Conservation (phyloP, 1,140 invertebrate species). For the Drosophila paulistorum region DNA sequence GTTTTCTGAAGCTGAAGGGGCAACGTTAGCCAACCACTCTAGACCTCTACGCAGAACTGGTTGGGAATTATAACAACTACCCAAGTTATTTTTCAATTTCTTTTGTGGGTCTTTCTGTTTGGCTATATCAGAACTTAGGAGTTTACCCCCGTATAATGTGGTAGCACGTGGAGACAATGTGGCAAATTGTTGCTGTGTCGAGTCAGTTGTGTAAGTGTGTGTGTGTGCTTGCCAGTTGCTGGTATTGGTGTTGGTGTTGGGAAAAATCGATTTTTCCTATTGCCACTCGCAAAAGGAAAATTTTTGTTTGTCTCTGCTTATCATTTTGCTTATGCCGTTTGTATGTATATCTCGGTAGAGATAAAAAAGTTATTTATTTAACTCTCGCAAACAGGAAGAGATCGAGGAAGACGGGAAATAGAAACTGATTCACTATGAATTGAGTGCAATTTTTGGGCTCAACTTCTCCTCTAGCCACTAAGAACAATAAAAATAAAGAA, state of each 20-base stretch:
- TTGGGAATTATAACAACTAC: too few relatives aligned
- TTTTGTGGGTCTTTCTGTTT: too few relatives aligned
- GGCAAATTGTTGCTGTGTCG: slow-evolving; percentile 43
- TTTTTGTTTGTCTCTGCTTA: slow-evolving; percentile 38
- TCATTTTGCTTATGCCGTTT: slow-evolving; percentile 42
- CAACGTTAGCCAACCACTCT: too few relatives aligned
- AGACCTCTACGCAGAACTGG: too few relatives aligned
- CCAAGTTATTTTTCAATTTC: too few relatives aligned
- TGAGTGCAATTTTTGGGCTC: not conserved
- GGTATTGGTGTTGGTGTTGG: slow-evolving; percentile 14
- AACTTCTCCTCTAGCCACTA: not conserved
- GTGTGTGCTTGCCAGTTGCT: slow-evolving; percentile 46
- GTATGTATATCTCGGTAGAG: not conserved
- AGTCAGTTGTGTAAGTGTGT: not conserved
- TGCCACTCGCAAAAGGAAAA: slow-evolving; percentile 32
- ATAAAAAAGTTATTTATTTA: too few relatives aligned
- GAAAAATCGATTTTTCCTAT: slow-evolving; percentile 65
- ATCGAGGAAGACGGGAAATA: not conserved
- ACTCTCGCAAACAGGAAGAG: too few relatives aligned
- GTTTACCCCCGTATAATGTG: not conserved
- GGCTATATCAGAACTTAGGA: not conserved
- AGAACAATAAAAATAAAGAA: not conserved
- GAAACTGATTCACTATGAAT: slow-evolving; percentile 40
- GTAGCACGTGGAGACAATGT: slow-evolving; percentile 40
- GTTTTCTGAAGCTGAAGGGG: too few relatives aligned